These are phyloP conservation scores for Caenorhabditis angaria DNA, from an alignment of 2,888 invertebrate genomes.

Conservation along the genomic window DNA sequence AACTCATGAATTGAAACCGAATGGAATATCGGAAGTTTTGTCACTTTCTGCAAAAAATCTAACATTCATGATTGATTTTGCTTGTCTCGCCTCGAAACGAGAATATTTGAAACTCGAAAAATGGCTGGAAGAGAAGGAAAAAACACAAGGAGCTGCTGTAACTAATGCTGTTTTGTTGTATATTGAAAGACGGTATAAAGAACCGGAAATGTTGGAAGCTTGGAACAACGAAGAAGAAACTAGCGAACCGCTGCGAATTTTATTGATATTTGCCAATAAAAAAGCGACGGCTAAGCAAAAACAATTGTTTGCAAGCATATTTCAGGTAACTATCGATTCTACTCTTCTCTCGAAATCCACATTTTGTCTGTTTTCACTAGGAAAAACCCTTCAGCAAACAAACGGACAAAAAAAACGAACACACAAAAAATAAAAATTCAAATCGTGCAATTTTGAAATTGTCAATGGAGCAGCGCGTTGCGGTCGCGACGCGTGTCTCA, in stretches of 20 bases:
- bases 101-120: constrained; percentile 98
- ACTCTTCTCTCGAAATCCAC: not conserved
- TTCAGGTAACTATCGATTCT: constrained; percentile 11
- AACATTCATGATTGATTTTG: constrained; percentile 94
- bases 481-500: constrained; percentile 35
- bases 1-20: constrained; percentile 68
- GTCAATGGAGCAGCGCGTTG: constrained; percentile 35
- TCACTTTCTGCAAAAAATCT: constrained; percentile 84
- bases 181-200: constrained; percentile 39
- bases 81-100: constrained; percentile 92
- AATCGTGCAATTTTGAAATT: constrained; percentile 18
- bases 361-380: constrained; percentile 2
- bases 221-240: not conserved
- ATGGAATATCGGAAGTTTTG: constrained; percentile 86
- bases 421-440: too few relatives aligned
- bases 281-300: constrained; percentile 7
- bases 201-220: constrained; percentile 14
- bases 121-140: constrained; percentile 95
- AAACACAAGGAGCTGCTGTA: constrained; percentile 82
- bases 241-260: constrained; percentile 15
- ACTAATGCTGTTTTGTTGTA: constrained; percentile 50
- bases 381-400: too few relatives aligned
- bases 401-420: too few relatives aligned
- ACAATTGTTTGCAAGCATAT: constrained; percentile 12
- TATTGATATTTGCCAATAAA: constrained; percentile 24